These are phyloP conservation scores for Morpho helenor DNA, from an alignment of 2,888 invertebrate species.

Conservation along the genomic window DNA sequence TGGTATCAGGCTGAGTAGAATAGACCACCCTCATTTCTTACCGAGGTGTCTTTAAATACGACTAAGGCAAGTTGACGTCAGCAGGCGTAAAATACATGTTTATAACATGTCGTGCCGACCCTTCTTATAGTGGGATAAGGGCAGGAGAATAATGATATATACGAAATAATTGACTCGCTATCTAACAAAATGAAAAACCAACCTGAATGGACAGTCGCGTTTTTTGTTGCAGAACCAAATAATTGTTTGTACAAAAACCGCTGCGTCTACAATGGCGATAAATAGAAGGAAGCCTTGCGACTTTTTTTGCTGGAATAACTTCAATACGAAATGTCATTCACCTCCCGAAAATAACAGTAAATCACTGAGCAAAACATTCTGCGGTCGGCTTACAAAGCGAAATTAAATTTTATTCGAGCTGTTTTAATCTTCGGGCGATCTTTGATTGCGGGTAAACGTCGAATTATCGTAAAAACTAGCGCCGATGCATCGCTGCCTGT, in stretches of 20 bases:
- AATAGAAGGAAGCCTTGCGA: not conserved
- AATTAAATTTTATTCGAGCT: not conserved
- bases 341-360: slow-evolving; percentile 13
- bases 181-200: no score
- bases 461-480: slow-evolving; percentile 15
- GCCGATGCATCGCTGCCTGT: slow-evolving; percentile 23
- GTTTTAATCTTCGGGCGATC: slow-evolving; percentile 12
- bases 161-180: no score
- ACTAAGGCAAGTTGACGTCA: no score
- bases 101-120: no score
- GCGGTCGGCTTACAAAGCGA: not conserved
- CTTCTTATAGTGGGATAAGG: no score
- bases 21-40: no score
- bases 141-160: no score
- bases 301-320: slow-evolving; percentile 2
- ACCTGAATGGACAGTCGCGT: no score
- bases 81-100: no score
- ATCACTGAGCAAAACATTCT: slow-evolving; percentile 11
- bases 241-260: slow-evolving; percentile 3
- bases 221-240: no score
- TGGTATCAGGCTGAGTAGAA: no score
- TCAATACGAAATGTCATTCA: slow-evolving; percentile 7
- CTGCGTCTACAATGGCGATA: not conserved
- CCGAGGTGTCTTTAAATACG: no score
- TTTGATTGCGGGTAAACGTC: slow-evolving; percentile 14